Conservation (phyloP, 2,888 invertebrate species). For the Drosophila tanythrix region DNA sequence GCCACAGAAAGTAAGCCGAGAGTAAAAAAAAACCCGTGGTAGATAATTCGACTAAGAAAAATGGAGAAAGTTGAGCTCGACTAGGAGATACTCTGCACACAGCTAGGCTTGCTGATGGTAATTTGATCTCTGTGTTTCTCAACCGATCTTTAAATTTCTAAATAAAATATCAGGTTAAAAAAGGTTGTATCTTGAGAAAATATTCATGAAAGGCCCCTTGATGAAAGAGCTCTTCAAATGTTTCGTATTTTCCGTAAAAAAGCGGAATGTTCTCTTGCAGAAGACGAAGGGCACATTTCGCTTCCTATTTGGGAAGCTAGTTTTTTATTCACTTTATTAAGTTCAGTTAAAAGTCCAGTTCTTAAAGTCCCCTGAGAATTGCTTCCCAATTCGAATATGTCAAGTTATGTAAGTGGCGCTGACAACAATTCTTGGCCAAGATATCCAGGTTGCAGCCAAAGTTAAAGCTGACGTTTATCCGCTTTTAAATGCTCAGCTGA, state of each 20-base stretch:
- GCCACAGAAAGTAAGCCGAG: not conserved
- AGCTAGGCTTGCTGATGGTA: not conserved
- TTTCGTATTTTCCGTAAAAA: not conserved
- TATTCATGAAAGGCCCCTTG: not conserved
- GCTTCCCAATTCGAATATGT: not conserved
- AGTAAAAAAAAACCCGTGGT: not conserved
- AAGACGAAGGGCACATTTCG: not conserved
- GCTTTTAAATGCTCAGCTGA: slow-evolving; percentile 43
- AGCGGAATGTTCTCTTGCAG: not conserved
- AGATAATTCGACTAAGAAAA: not conserved
- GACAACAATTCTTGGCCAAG: slow-evolving; percentile 5
- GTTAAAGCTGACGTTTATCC: slow-evolving; percentile 33
- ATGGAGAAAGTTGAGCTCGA: not conserved
- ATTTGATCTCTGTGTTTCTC: not conserved
- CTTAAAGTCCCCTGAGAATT: not conserved
- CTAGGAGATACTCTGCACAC: not conserved
- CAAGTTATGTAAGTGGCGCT: slow-evolving; percentile 15
- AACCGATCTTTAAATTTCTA: not conserved
- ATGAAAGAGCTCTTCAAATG: not conserved
- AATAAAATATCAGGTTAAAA: not conserved
- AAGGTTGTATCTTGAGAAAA: not conserved
- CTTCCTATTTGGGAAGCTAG: not conserved
- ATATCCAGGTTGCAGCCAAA: slow-evolving; percentile 1
- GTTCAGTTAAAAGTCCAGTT: no score
- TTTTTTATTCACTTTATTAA: not conserved